Evolutionary conservation across 2,797 vertebrate species (phyloP).

Genomic region (Spinibarbus caldwelli): DNA sequence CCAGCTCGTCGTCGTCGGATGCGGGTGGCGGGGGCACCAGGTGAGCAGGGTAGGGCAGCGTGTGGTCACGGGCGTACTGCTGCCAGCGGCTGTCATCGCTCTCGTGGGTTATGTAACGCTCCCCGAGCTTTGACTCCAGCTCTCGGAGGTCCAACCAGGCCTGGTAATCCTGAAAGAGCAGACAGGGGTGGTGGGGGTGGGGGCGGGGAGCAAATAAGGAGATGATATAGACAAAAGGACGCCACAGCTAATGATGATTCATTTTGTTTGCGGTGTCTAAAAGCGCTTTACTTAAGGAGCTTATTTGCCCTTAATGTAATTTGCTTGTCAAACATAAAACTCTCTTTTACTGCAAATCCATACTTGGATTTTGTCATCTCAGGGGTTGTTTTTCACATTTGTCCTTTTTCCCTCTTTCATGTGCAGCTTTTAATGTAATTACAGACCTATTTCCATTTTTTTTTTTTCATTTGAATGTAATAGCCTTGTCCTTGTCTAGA

Average conservation of each 20-base stretch:
- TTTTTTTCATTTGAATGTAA: background rate
- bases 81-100: constrained; percentile 90
- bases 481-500: background rate
- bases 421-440: constrained; percentile 9
- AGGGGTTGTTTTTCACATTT: constrained; percentile 2
- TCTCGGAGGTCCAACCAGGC: constrained; percentile 89
- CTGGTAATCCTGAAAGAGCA: constrained; percentile 82
- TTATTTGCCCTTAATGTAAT: constrained; percentile 19
- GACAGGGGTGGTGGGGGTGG: background rate
- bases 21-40: constrained; percentile 69
- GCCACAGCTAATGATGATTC: constrained; percentile 29
- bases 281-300: constrained; percentile 15
- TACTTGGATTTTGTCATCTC: background rate
- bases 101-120: constrained; percentile 90
- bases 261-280: constrained; percentile 28
- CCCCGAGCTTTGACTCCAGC: constrained; percentile 84
- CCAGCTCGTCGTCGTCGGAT: constrained; percentile 72
- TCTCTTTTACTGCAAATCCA: constrained; percentile 23
- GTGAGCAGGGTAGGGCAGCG: constrained; percentile 78
- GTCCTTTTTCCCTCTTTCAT: background rate
- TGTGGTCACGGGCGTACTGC: constrained; percentile 78
- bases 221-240: constrained; percentile 16
- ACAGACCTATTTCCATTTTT: background rate
- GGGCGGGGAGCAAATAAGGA: background rate
- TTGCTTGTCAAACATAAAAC: constrained; percentile 9